Conservation (phyloP, 2,888 invertebrate species). For the Aspidiotus rigidus region DNA sequence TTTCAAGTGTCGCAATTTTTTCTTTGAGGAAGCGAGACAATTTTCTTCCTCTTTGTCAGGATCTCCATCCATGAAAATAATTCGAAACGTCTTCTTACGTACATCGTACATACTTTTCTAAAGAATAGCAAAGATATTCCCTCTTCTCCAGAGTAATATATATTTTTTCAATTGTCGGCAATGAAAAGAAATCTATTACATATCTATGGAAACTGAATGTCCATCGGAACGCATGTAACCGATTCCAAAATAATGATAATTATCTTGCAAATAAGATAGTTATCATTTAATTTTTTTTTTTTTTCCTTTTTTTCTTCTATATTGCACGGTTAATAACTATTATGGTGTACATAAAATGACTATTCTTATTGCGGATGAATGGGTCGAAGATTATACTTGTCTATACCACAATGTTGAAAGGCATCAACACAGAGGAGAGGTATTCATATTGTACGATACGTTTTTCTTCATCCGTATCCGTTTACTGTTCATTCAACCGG, state of each 20-base stretch:
- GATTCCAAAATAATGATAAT: constrained; percentile 7
- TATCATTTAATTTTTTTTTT: constrained; percentile 19
- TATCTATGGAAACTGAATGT: too few relatives aligned
- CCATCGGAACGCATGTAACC: not conserved
- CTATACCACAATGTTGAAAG: constrained; percentile 30
- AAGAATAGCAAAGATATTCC: too few relatives aligned
- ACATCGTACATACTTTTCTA: too few relatives aligned
- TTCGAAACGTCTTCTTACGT: too few relatives aligned
- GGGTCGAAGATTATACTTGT: constrained; percentile 29
- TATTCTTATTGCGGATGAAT: constrained; percentile 25
- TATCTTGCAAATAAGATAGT: constrained; percentile 31
- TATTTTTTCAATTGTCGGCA: too few relatives aligned
- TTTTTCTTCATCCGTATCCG: constrained; percentile 27
- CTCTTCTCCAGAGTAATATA: too few relatives aligned
- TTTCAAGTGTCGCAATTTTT: too few relatives aligned
- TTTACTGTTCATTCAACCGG: constrained; percentile 28
- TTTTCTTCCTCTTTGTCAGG: too few relatives aligned
- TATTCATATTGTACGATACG: constrained; percentile 24
- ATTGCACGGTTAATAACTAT: constrained; percentile 26
- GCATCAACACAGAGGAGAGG: constrained; percentile 17
- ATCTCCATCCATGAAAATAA: too few relatives aligned
- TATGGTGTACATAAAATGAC: constrained; percentile 25
- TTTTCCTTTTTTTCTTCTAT: constrained; percentile 10
- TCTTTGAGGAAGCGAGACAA: too few relatives aligned
- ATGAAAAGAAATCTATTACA: too few relatives aligned